Base-by-base conservation (phyloP, 35 echinoderm and acorn worm species). In the Lytechinus pictus region DNA sequence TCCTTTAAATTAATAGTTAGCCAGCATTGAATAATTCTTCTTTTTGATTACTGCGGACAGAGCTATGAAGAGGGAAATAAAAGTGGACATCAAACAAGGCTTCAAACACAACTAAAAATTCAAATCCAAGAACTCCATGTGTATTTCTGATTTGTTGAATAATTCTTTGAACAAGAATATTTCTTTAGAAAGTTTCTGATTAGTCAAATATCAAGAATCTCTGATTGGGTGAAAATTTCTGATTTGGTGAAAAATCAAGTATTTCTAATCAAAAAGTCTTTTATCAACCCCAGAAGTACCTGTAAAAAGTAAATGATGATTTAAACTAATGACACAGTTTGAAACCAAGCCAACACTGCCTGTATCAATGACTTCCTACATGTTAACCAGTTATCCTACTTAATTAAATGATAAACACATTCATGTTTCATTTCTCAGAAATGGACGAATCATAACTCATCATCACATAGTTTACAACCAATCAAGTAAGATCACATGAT, bases 351-450 rank as follows among this genome's bases (percentile, higher is more conserved):
- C 66, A 79, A 79, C 66, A 19, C 19, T 79, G 66, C n/a, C 66
- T 24, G 66, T n/a, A 79, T 79, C 66, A 79, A 79, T 79, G 8
- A 24, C 66, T 79, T 79, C 66, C 66, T 79, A 79, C 14, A 16
- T 24, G 66, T 16, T 79, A 79, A 79, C 16, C 21, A 79, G 19
- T 24, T 79, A 16, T 79, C 66, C 66, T 79, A 79, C 16, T 24
- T 79, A 79, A 79, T 79, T 79, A 79, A 79, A 79, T 79, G 66
- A 79, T 79, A n/a, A 79, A 24, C 66, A 79, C 66, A 79, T 79
- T 79, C 66, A n/a, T 7, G 16, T 79, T 79, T 79, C 3, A 79
- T 79, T 79, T 79, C 66, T 79, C 66, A 79, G 66, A 79, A 79
- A 14, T n/a, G 6, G 66, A 79, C 66, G 4, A 79, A 79, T 79